phyloP scores from a whole-genome alignment of 2,113 vertebrate species.

The Gila orcuttii region DNA sequence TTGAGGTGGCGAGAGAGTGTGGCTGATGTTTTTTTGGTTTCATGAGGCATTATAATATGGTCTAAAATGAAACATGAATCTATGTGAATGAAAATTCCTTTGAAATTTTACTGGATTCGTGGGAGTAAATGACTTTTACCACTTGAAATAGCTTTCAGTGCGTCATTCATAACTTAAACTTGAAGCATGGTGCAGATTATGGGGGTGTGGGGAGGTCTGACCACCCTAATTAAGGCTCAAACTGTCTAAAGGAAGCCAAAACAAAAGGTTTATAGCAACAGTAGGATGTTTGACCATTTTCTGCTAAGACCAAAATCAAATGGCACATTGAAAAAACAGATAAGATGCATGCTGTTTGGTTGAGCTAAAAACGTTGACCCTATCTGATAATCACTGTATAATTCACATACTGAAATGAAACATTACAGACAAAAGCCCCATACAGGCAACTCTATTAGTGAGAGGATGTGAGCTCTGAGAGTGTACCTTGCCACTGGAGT shows the following conservation, averaged over 20 bases:
- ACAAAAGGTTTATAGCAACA: neutral
- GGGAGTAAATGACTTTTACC: constrained; percentile 11
- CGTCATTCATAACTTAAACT: neutral
- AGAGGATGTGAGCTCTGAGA: constrained; percentile 2
- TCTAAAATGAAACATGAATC: constrained; percentile 4
- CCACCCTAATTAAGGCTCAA: neutral
- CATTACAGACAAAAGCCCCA: neutral
- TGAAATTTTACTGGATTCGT: constrained; percentile 28
- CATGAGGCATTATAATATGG: constrained; percentile 50
- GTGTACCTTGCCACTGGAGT: neutral
- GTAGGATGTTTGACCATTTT: neutral
- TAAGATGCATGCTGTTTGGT: neutral
- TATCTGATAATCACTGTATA: neutral
- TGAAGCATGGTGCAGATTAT: neutral
- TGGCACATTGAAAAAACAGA: neutral
- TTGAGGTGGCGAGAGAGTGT: constrained; percentile 52
- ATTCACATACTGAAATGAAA: constrained; percentile 3
- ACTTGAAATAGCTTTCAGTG: constrained; percentile 17
- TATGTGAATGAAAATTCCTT: neutral
- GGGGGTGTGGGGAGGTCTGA: constrained; percentile 5
- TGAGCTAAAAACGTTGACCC: neutral
- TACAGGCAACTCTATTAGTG: neutral
- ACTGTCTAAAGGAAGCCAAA: neutral
- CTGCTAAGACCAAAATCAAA: neutral
- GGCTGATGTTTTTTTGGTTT: constrained; percentile 58